These are phyloP conservation scores for Prosapia bicincta DNA, from an alignment of 2,888 invertebrate species.

Conservation along the genomic window DNA sequence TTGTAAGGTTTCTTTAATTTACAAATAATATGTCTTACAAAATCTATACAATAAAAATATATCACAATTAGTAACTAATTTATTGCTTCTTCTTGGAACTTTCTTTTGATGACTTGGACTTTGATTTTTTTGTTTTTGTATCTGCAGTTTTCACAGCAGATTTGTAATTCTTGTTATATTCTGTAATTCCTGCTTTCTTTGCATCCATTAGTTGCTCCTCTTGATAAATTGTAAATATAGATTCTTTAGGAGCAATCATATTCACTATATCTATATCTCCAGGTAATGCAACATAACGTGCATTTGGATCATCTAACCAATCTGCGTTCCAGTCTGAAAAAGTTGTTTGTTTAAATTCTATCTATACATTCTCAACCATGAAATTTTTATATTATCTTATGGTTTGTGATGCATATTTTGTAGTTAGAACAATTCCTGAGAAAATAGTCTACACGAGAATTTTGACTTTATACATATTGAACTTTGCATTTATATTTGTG, in stretches of 20 bases:
- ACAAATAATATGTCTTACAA: too few species aligned
- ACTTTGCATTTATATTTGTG: too few species aligned
- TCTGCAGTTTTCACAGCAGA: background rate
- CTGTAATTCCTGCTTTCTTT: conserved; percentile 6
- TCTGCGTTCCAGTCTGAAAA: conserved; percentile 2
- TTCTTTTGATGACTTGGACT: background rate
- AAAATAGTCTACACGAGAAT: too few species aligned
- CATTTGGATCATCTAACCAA: background rate
- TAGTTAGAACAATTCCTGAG: too few species aligned
- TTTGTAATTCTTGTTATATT: conserved; percentile 5
- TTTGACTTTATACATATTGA: too few species aligned
- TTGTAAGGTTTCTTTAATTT: too few species aligned
- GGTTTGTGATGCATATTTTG: too few species aligned
- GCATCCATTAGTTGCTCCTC: background rate
- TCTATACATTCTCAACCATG: too few species aligned
- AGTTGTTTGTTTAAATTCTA: too few species aligned
- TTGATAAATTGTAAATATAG: conserved; percentile 3
- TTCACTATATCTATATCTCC: conserved; percentile 15
- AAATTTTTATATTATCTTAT: too few species aligned
- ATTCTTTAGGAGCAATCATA: conserved; percentile 14
- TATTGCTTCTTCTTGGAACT: background rate
- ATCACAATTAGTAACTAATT: background rate
- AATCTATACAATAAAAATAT: too few species aligned
- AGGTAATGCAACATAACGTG: conserved; percentile 2
- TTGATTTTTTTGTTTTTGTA: background rate